Evolutionary conservation across 1,140 invertebrate species (phyloP).

Genomic region (Lordiphosa stackelbergi): DNA sequence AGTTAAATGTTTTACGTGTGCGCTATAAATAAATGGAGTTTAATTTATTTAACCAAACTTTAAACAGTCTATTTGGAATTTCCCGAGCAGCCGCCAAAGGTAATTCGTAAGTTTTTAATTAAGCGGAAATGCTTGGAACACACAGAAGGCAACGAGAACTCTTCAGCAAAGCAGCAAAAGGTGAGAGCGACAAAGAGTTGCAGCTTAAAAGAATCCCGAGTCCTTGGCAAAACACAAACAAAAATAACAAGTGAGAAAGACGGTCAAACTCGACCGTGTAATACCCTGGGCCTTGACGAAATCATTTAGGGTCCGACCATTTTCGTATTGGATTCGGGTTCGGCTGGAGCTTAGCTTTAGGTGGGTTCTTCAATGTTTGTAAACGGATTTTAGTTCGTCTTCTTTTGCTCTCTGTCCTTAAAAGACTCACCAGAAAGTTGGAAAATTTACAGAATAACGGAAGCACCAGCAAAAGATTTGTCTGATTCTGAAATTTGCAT

Average conservation of each 20-base stretch:
- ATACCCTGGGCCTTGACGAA: too few relatives aligned
- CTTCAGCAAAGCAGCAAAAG: conserved; percentile 7
- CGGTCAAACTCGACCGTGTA: too few relatives aligned
- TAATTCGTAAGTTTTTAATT: conserved; percentile 38
- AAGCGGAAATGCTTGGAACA: conserved; percentile 30
- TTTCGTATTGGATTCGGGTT: too few relatives aligned
- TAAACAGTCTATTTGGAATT: conserved; percentile 10
- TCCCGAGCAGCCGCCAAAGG: background rate
- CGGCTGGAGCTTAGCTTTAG: too few relatives aligned
- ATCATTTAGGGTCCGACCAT: too few relatives aligned
- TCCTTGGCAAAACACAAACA: background rate
- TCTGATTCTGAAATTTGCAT: too few relatives aligned
- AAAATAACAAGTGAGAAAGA: conserved; percentile 4
- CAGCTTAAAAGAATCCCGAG: conserved; percentile 28
- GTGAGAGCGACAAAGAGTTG: conserved; percentile 39
- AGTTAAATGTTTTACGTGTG: conserved; percentile 50
- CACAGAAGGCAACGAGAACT: conserved; percentile 17
- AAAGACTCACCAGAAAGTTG: too few relatives aligned
- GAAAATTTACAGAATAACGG: too few relatives aligned
- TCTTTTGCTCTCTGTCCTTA: too few relatives aligned
- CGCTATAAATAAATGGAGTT: conserved; percentile 61
- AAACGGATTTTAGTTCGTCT: too few relatives aligned
- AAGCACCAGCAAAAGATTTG: too few relatives aligned
- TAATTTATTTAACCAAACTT: conserved; percentile 43
- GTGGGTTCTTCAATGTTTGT: too few relatives aligned